Evolutionary conservation across 2,797 vertebrate species (phyloP).

Genomic region (Typhlichthys eigenmanni): DNA sequence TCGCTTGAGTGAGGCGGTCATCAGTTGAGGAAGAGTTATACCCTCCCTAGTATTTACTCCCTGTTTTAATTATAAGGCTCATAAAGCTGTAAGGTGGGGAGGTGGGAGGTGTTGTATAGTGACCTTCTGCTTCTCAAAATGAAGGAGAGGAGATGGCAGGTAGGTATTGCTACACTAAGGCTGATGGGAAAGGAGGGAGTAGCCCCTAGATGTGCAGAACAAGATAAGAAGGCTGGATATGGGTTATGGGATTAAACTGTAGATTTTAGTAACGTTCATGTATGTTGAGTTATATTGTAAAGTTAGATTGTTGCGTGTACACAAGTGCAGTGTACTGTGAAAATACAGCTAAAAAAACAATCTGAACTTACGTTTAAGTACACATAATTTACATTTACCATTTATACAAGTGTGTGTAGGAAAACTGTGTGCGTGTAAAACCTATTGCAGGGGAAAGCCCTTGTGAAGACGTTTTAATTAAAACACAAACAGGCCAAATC

Average conservation of each 20-base stretch:
- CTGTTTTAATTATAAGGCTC: conserved; percentile 85
- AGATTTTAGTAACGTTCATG: no score
- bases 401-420: conserved; percentile 1
- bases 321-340: no score
- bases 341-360: no score
- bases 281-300: no score
- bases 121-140: conserved; percentile 78
- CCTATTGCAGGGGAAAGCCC: conserved; percentile 42
- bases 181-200: conserved; percentile 17
- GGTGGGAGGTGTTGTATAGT: conserved; percentile 47
- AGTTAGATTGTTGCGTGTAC: no score
- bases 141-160: conserved; percentile 70
- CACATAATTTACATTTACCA: no score
- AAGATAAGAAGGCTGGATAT: no score
- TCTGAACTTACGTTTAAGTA: no score
- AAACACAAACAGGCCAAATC: conserved; percentile 73
- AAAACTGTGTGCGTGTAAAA: conserved; percentile 23
- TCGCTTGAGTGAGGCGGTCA: conserved; percentile 69
- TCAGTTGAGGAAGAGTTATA: conserved; percentile 78
- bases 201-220: neutral
- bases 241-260: neutral
- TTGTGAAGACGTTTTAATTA: conserved; percentile 72
- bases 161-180: conserved; percentile 41
- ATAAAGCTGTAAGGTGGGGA: conserved; percentile 73
- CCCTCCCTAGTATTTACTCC: conserved; percentile 79